Base-by-base conservation (phyloP, 2,113 vertebrate genomes). In the Fulica atra region DNA sequence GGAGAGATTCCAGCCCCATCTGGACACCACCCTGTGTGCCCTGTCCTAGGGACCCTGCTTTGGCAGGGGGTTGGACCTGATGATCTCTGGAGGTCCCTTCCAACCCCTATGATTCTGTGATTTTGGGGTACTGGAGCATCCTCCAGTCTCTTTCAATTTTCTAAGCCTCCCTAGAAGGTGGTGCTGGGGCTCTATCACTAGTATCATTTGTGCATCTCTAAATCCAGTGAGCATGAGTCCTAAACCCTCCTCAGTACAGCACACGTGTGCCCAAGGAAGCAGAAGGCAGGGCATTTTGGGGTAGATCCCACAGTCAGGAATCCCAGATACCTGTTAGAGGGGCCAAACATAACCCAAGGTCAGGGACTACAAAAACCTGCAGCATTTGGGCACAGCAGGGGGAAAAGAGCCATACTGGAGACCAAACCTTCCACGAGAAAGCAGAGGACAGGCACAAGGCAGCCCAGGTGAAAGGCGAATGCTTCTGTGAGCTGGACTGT, bases 371-470 rank as follows among this genome's bases (percentile, higher is more conserved):
- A 1, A 76, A 70, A 60, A 36, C 19, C 50, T 25, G 23, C 54
- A 65, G n/a, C 3, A 0, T 54, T 66, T 23, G n/a, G 56, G 13
- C 8, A 38, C 7, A 2, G 5, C 2, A 2, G 2, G 15, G 8
- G 7, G 31, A 19, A 66, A 50, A 10, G 26, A 72, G 40, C 28
- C 31, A 31, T 11, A 7, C 35, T 28, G 21, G 68, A 78, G 46
- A 57, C 11, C 48, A 56, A 61, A 71, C 9, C 33, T 76, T 24
- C 12, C 28, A n/a, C 5, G 9, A 65, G 51, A 46, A 76, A 44
- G 19, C 13, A 38, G 31, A 64, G 35, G 13, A 36, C 1, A 5
- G 9, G 18, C 1, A 0, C 14, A 19, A 42, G 35, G 21, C 26
- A 73, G 65, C 29, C 33, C n/a, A 10, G 13, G 6, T 26, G 33